Evolutionary conservation across 64 coral and sea anemone genomes (phyloP).

Genomic region (Exaiptasia diaphana): DNA sequence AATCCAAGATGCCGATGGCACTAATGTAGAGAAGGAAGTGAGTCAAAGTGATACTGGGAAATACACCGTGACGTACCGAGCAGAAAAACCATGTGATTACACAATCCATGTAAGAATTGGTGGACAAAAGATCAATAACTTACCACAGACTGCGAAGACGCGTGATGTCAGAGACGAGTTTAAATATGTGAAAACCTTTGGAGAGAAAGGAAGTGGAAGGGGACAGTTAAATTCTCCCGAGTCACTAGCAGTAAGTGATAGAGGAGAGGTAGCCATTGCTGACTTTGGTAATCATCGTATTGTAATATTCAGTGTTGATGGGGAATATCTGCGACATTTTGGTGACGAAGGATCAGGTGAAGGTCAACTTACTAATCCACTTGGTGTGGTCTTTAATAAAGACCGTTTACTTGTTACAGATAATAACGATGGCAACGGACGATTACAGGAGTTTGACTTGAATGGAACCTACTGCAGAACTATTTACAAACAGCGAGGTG

Average conservation of each 20-base stretch:
- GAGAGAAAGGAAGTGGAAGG: background rate
- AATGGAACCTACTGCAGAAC: background rate
- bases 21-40: background rate
- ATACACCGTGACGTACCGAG: background rate
- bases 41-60: background rate
- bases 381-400: background rate
- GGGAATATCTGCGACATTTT: slow-evolving; percentile 6
- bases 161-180: background rate
- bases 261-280: slow-evolving; percentile 1
- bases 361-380: background rate
- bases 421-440: background rate
- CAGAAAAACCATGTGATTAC: background rate
- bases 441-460: background rate
- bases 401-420: background rate
- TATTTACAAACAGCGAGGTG: background rate
- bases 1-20: background rate
- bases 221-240: background rate
- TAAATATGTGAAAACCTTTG: background rate
- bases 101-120: slow-evolving; percentile 3
- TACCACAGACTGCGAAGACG: background rate
- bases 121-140: background rate
- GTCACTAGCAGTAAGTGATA: background rate
- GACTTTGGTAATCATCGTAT: background rate
- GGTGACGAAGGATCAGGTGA: background rate
- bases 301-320: background rate